Base-by-base conservation (phyloP, 2,113 vertebrate species). In the Ageneiosus marmoratus region DNA sequence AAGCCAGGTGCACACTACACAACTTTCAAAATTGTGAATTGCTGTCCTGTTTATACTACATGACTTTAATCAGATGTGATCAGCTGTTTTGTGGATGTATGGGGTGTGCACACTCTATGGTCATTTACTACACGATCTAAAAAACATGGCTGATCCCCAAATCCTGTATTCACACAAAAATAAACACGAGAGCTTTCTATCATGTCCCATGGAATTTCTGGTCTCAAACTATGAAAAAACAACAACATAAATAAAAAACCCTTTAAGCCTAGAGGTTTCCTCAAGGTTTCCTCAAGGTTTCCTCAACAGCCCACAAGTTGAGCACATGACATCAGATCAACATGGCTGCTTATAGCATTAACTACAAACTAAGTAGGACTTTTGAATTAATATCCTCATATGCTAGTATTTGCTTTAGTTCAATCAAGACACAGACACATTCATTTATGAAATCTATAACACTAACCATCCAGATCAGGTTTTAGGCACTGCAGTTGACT, bases 1-100 rank as follows among this genome's bases (percentile, higher is more conserved):
- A 76, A 76, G 73, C 50, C 50, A 76, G 32, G 32, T 76, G 73
- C 73, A 76, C 73, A 76, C 73, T 55, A 76, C 50, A 76, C 73
- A 76, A 55, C 18, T 55, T 76, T 34, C 2, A 27, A 32, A 29
- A 51, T 74, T n/a, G 12, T 48, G n/a, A 15, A 15, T 15, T 8
- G 12, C 44, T 73, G 1, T 73, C 24, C 24, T 16, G n/a, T 73
- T 48, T 18, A 69, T 10, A 44, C 4, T 24, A 13, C 24, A 46
- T 70, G 18, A 41, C 0, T 73, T 48, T 12, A 48, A 48, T 46
- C 41, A 48, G 1, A 24, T 24, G 32, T 2, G 1, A 46, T 46
- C 20, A 41, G 5, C n/a, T 46, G 12, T 46, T 72, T 46, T 10
- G 24, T 51, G 27, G n/a, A 50, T 29, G n/a, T 18, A 29, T n/a